Conservation (phyloP, 2,113 vertebrate genomes). For the Hemibagrus wyckioides region DNA sequence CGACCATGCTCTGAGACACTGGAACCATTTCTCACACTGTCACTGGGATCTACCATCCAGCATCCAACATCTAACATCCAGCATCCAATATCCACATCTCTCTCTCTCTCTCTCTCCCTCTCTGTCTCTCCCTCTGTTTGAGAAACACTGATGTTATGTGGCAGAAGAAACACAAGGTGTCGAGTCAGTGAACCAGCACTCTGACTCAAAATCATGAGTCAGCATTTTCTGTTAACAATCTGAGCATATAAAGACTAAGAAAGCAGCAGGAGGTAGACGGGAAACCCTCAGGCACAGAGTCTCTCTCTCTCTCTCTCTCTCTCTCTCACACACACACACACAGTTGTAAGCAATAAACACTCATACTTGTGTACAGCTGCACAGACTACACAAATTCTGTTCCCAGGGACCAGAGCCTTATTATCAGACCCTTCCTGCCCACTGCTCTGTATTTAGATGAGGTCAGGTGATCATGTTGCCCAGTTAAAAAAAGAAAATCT, state of each 20-base stretch:
- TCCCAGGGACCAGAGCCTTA: background rate
- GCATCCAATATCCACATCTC: background rate
- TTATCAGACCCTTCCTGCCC: background rate
- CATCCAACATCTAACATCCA: background rate
- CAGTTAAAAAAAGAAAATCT: no score
- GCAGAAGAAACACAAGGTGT: background rate
- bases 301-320: background rate
- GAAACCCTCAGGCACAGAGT: background rate
- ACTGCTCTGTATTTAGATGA: background rate
- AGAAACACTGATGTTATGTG: background rate
- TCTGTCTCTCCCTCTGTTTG: background rate
- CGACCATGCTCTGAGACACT: background rate
- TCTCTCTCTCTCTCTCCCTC: constrained; percentile 9
- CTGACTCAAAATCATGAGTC: background rate
- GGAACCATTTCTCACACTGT: background rate
- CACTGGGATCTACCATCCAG: background rate
- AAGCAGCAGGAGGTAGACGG: background rate
- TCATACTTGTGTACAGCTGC: background rate
- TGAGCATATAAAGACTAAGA: background rate
- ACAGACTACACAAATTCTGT: background rate
- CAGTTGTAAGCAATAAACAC: background rate
- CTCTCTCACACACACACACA: background rate
- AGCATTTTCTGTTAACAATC: background rate
- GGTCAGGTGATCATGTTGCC: background rate
- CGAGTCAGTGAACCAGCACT: background rate